Conservation (phyloP, 2,888 invertebrate genomes). For the Hemicrepidius hirtus region DNA sequence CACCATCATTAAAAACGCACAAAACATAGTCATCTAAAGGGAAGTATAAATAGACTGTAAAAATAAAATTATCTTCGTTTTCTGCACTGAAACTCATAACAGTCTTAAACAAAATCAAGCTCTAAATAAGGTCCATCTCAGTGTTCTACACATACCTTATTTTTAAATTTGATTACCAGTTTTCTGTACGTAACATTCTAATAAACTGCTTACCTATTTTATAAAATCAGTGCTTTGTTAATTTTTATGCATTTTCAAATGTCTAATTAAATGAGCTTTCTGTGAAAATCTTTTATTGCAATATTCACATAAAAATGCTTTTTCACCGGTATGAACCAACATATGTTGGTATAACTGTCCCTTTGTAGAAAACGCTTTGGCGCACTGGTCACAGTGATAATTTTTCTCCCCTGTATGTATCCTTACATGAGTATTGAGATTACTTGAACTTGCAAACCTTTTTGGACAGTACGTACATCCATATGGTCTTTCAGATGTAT, state of each 20-base stretch:
- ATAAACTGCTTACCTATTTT: neutral
- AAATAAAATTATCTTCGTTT: too few species aligned
- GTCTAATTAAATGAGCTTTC: slow-evolving; percentile 70
- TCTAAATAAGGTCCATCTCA: too few species aligned
- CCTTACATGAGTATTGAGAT: slow-evolving; percentile 69
- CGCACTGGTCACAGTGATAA: slow-evolving; percentile 70
- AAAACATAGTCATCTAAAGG: too few species aligned
- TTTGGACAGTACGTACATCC: slow-evolving; percentile 70
- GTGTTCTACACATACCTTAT: neutral
- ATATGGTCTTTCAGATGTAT: slow-evolving; percentile 71
- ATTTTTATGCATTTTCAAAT: slow-evolving; percentile 69
- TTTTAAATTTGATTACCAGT: neutral
- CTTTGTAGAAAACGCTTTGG: slow-evolving; percentile 71
- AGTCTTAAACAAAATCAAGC: too few species aligned
- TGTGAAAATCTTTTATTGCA: slow-evolving; percentile 71
- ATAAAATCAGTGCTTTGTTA: slow-evolving; percentile 39
- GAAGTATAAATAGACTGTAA: too few species aligned
- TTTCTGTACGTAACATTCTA: slow-evolving; percentile 8
- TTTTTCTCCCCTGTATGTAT: slow-evolving; percentile 72
- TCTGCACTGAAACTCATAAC: too few species aligned
- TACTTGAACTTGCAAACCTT: slow-evolving; percentile 70
- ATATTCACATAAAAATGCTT: slow-evolving; percentile 70
- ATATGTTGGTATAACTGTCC: slow-evolving; percentile 70
- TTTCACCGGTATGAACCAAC: slow-evolving; percentile 70
- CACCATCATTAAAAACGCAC: too few species aligned